Evolutionary conservation across 1,140 invertebrate genomes (phyloP).

Genomic region (Panulirus ornatus): DNA sequence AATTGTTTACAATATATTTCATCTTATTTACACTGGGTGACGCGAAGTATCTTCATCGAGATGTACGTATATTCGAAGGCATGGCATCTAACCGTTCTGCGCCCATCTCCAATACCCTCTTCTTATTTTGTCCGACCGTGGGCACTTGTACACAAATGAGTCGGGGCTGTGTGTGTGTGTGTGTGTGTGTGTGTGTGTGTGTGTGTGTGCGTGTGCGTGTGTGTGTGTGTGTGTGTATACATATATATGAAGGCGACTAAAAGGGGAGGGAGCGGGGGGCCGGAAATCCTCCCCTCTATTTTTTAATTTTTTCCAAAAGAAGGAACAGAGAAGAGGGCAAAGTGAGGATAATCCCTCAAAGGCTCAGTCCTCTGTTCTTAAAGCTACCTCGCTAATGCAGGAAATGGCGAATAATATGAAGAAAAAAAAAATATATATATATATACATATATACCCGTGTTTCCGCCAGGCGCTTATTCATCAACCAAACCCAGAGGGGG

Average conservation of each 20-base stretch:
- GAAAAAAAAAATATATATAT: neutral
- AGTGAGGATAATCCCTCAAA: too few species aligned
- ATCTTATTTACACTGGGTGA: neutral
- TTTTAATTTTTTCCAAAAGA: too few species aligned
- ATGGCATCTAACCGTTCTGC: neutral
- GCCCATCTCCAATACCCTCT: neutral
- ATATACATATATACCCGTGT: too few species aligned
- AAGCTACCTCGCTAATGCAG: too few species aligned
- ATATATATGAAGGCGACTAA: too few species aligned
- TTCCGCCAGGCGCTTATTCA: too few species aligned
- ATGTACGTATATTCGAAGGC: too few species aligned
- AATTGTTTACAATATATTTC: neutral
- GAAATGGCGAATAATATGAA: too few species aligned
- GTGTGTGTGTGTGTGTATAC: neutral
- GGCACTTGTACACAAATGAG: neutral
- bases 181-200: slow-evolving; percentile 15
- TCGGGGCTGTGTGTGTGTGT: neutral
- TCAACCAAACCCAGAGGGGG: neutral
- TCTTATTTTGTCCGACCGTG: neutral
- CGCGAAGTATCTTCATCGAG: neutral
- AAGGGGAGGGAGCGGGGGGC: too few species aligned
- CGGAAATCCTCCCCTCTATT: too few species aligned
- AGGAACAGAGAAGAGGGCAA: too few species aligned
- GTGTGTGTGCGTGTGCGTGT: neutral
- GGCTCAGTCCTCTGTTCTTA: too few species aligned